Evolutionary conservation across 2,113 vertebrate species (phyloP).

Genomic region (Rhadina sibilatrix): DNA sequence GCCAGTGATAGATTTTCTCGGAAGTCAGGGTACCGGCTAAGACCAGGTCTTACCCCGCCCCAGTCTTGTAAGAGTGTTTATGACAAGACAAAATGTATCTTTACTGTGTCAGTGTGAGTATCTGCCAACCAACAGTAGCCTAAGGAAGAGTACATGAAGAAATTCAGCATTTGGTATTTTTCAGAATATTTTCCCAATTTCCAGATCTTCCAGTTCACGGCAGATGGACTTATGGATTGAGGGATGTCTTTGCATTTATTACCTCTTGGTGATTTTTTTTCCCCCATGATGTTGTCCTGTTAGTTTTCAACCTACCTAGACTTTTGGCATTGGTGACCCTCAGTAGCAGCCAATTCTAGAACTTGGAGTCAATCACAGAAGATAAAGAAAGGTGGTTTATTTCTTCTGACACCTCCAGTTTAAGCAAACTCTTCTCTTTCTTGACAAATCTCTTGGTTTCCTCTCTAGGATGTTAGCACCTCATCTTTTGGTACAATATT

Average conservation of each 20-base stretch:
- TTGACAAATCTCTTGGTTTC: background rate
- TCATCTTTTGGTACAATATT: background rate
- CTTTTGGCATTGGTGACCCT: background rate
- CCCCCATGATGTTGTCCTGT: background rate
- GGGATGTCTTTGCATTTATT: background rate
- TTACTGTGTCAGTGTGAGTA: background rate
- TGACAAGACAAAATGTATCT: background rate
- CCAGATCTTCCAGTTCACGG: background rate
- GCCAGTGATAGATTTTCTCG: background rate
- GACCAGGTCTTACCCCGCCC: background rate
- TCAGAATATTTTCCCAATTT: background rate
- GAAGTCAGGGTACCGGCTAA: background rate
- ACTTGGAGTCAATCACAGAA: background rate
- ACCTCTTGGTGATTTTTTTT: background rate
- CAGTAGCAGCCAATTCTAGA: background rate
- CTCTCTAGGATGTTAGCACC: background rate
- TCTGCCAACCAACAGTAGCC: background rate
- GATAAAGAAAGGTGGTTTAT: background rate
- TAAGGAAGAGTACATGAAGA: background rate
- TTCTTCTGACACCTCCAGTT: background rate
- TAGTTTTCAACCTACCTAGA: background rate
- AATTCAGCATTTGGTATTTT: background rate
- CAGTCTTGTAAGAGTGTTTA: background rate
- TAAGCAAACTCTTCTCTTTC: background rate
- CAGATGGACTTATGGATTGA: background rate